These are phyloP conservation scores for Axis porcinus DNA, from an alignment of 2,113 vertebrate genomes.

Conservation along the genomic window DNA sequence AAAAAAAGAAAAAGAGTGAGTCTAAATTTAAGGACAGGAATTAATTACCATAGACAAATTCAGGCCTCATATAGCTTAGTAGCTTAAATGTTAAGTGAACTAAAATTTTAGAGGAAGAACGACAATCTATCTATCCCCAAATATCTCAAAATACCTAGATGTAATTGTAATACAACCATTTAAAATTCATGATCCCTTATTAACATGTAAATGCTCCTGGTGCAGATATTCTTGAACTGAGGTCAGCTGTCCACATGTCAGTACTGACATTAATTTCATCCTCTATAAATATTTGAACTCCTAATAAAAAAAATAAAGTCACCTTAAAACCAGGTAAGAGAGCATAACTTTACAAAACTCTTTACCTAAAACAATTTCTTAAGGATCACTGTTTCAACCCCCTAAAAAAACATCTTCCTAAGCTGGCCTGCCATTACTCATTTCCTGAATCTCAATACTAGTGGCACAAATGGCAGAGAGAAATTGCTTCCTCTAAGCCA, in stretches of 20 bases:
- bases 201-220: background rate
- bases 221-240: background rate
- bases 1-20: background rate
- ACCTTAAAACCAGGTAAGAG: background rate
- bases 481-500: background rate
- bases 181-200: background rate
- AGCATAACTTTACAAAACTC: background rate
- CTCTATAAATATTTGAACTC: background rate
- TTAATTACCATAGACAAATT: background rate
- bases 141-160: background rate
- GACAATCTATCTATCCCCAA: background rate
- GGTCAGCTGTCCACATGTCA: background rate
- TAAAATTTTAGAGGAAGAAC: background rate
- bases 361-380: background rate
- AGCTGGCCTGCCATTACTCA: background rate
- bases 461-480: background rate
- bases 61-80: background rate
- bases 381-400: background rate
- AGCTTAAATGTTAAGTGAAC: background rate
- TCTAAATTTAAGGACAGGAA: background rate
- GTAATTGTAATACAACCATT: background rate
- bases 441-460: background rate
- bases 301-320: background rate
- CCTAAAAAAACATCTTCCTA: background rate
- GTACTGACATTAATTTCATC: background rate